Conservation (phyloP, 2,113 vertebrate genomes). For the Sinocyclocheilus rhinocerous region DNA sequence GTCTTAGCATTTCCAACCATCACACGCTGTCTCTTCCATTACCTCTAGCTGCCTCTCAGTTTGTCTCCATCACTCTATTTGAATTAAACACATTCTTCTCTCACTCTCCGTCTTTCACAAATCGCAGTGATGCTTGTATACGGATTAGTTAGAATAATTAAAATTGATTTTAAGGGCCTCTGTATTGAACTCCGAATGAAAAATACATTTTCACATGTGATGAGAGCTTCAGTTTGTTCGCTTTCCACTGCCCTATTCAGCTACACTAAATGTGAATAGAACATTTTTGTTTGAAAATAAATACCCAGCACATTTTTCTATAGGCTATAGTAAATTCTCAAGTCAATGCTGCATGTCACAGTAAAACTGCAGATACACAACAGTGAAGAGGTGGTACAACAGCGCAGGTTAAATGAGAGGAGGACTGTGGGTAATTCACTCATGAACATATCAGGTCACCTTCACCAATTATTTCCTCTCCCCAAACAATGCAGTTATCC, state of each 20-base stretch:
- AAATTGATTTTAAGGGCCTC: slow-evolving; percentile 22
- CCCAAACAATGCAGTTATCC: slow-evolving; percentile 34
- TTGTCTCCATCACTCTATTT: slow-evolving; percentile 49
- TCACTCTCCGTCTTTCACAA: slow-evolving; percentile 10
- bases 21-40: slow-evolving; percentile 42
- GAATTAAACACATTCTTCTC: slow-evolving; percentile 23
- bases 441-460: slow-evolving; percentile 61
- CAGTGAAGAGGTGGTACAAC: slow-evolving; percentile 24
- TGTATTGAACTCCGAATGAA: slow-evolving; percentile 16
- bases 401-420: slow-evolving; percentile 24
- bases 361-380: slow-evolving; percentile 20
- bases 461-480: slow-evolving; percentile 71
- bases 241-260: neutral
- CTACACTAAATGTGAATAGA: neutral
- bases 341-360: neutral
- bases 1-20: slow-evolving; percentile 57
- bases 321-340: neutral
- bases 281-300: neutral
- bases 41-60: slow-evolving; percentile 47
- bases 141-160: slow-evolving; percentile 27
- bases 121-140: slow-evolving; percentile 21
- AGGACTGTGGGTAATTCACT: slow-evolving; percentile 30
- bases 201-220: neutral
- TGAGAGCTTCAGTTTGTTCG: neutral
- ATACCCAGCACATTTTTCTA: neutral